Base-by-base conservation (phyloP, 2,888 invertebrate species). In the Autographa gamma region DNA sequence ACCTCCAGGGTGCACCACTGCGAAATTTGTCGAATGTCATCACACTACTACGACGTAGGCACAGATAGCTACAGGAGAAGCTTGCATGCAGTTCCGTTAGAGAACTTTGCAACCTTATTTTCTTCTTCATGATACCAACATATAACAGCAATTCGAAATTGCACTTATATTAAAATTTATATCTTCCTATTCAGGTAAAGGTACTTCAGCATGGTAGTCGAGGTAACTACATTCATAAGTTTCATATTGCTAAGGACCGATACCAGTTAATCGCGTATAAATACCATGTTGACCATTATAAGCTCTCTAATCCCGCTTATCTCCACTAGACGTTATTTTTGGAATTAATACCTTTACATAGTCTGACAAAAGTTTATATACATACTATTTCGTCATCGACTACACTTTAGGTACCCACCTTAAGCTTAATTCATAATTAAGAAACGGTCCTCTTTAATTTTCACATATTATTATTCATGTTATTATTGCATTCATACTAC, bases 1-100 rank as follows among this genome's bases (percentile, higher is more conserved):
- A 83, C 83, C 86, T 85, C 82, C 89, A 88, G 90, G 91, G 88
- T 91, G 89, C 84, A 89, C 86, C 81, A 79, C 76, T 73, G 79
- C 72, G 76, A 84, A 82, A 83, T 82, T 82, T 76, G 76, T 73
- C 76, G 66, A 69, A 71, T 71, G 54, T 63, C 61, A 69, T 63
- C 63, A 69, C 60, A 58, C 9, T 59, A 59, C 38, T 54, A 25
- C 25, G 25, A 25, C 25, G 43, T 73, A 14, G 31, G 31, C 61
- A 62, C 52, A 66, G 11, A 41, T 34, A 43, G 60, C 25, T 52
- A 60, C n/a, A 56, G 56, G 13, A 19, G 8, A 65, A 68, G 56
- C 32, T 54, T 43, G 13, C 52, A 8, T 9, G 7, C n/a, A 8
- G 18, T 52, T 9, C 52, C 18, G 7, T 13, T 13, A 41, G 41